phyloP scores from a whole-genome alignment of 2,113 vertebrate species.

The Oophaga pumilio region DNA sequence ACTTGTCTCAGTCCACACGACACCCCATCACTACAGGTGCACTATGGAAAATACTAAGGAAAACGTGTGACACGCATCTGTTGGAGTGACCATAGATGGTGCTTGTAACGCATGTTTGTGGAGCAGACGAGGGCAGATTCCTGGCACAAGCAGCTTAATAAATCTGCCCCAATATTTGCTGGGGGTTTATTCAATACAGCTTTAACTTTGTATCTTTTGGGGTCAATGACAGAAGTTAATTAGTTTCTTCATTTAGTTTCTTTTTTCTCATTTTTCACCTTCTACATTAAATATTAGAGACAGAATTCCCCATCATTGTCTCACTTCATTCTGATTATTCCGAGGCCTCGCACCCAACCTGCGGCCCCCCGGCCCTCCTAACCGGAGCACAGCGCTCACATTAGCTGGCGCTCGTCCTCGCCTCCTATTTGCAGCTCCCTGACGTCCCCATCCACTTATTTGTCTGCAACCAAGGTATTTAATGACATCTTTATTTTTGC shows the following conservation, averaged over 20 bases:
- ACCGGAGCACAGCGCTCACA: conserved; percentile 49
- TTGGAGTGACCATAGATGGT: too few species aligned
- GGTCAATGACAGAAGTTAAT: not conserved
- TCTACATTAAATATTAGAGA: not conserved
- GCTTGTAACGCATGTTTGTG: too few species aligned
- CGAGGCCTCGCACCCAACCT: conserved; percentile 44
- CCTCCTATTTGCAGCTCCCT: conserved; percentile 49
- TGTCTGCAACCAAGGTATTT: conserved; percentile 57
- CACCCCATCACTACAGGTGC: too few species aligned
- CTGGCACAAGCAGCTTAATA: too few species aligned
- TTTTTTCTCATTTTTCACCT: not conserved
- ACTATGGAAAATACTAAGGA: too few species aligned
- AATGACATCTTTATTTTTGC: conserved; percentile 57
- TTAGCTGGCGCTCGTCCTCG: conserved; percentile 37
- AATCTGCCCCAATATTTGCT: too few species aligned
- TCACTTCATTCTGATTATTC: conserved; percentile 40
- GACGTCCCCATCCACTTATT: conserved; percentile 55
- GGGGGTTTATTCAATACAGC: too few species aligned
- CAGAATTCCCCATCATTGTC: not conserved
- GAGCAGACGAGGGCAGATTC: too few species aligned
- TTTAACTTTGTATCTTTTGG: not conserved
- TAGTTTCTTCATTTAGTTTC: not conserved
- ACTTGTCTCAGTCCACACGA: too few species aligned
- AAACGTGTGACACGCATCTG: too few species aligned
- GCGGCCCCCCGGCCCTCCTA: conserved; percentile 36